A percentile compares a stretch with the other conserved stretches of the same genome.
These are phyloP conservation scores for Jaculus jaculus DNA, from an alignment of 2,113 vertebrate species.

Conservation along the genomic window DNA sequence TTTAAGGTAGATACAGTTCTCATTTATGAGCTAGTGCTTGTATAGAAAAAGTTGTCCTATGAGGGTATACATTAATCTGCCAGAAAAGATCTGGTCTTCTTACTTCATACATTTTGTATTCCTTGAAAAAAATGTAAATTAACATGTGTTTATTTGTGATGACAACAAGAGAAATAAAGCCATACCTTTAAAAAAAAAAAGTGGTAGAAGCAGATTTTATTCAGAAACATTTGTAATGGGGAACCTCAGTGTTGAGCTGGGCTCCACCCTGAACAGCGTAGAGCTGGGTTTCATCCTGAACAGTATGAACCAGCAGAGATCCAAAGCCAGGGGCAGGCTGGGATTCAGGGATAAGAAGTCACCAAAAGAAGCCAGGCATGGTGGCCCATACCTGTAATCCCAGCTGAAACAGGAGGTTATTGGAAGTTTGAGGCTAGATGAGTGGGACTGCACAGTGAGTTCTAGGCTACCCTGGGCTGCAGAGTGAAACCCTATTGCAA, in stretches of 20 bases:
- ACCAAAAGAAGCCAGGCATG: background rate
- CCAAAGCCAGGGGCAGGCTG: background rate
- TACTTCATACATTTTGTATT: background rate
- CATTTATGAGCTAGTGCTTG: background rate
- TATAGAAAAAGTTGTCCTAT: background rate
- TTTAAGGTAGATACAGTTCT: background rate
- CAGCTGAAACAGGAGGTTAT: background rate
- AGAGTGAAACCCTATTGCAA: background rate
- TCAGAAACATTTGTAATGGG: background rate
- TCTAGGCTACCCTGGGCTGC: background rate
- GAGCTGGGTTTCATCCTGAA: background rate
- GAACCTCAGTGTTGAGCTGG: no score
- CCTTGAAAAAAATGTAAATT: constrained; percentile 29
- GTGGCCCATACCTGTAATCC: background rate
- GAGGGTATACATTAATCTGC: background rate
- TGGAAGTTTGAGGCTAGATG: background rate
- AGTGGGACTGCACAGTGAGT: background rate
- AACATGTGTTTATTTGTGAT: constrained; percentile 28
- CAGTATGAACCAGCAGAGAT: background rate
- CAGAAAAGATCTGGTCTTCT: background rate
- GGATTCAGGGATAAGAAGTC: background rate
- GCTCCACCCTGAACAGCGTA: no score
- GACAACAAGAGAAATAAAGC: constrained; percentile 43
- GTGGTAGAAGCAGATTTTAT: background rate
- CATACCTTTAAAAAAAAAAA: background rate